Evolutionary conservation across 2,888 invertebrate genomes (phyloP), one percentile per base, ranked within the genome.

Genomic region (Trypoxylon attenuatum): DNA sequence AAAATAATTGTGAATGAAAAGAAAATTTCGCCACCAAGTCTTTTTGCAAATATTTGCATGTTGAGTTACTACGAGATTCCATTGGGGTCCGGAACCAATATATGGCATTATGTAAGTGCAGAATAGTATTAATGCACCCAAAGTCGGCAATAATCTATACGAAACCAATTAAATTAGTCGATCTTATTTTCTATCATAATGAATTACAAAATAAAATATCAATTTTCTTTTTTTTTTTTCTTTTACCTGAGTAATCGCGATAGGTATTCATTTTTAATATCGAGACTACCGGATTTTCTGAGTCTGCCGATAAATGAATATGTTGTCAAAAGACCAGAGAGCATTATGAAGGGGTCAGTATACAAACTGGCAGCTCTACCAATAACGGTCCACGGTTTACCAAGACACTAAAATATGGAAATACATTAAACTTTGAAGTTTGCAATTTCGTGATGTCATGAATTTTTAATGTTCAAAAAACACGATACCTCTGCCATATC

Each of bases 1-100:
- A 78, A 91, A 93, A 80, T 92, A 93, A 82, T 93, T 93, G 78
- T 93, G 93, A 54, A 93, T 91, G 72, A 92, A 93, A 0, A 93
- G 83, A 65, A 93, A 87, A 79, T 92, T 93, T 76, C 91, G 89
- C 93, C 92, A 93, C 92, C 92, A 92, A 57, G 91, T 89, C 76
- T 88, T 87, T 82, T 92, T 92, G 83, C 93, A 93, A 55, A 92
- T 90, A 43, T 91, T 89, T 0, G 92, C 90, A 82, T 93, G 92
- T 75, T 92, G 91, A 0, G 89, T 90, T 4, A 93, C 90, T 0
- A 92, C 92, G 15, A 91, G 87, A 78, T 92, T 92, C 92, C 92
- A 93, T 80, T 92, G 90, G 0, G 93, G 93, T 2, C 93, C 93
- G 0, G 90, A 89, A 47, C 90, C 90, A 64, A 90, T 84, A 76